Evolutionary conservation across 1,140 invertebrate species (phyloP).

Genomic region (Aphidius ervi): DNA sequence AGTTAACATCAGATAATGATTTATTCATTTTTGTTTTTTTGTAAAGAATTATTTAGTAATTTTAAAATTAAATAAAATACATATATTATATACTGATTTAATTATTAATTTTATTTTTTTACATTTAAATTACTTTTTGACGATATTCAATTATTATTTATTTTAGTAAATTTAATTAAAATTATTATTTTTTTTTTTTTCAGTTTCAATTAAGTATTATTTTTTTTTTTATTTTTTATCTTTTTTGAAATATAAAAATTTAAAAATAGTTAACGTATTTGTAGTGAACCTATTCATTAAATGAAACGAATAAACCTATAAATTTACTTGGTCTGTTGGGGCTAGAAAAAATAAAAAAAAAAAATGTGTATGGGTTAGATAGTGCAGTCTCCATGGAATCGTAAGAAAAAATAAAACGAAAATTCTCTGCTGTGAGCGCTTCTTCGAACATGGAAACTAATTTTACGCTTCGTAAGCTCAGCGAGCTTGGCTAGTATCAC

Average conservation of each 20-base stretch:
- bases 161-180: no score
- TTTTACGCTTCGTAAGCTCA: conserved; percentile 29
- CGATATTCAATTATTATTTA: no score
- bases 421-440: conserved; percentile 9
- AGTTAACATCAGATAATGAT: no score
- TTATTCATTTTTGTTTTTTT: no score
- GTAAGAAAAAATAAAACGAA: conserved; percentile 22
- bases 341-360: background rate
- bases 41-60: no score
- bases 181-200: no score
- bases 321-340: background rate
- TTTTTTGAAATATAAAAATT: background rate
- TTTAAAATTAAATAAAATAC: no score
- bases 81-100: no score
- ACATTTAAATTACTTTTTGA: no score
- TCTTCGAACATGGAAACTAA: conserved; percentile 26
- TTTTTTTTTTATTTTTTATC: no score
- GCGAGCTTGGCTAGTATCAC: conserved; percentile 17
- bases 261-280: background rate
- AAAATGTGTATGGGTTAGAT: background rate
- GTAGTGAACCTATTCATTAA: background rate
- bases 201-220: no score
- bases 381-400: conserved; percentile 21
- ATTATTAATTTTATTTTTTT: no score
- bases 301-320: conserved; percentile 8